A percentile compares a stretch with the other conserved stretches of the same genome.
Conservation (phyloP, 2,797 vertebrate species). For the Oceanodroma leucorhoa region DNA sequence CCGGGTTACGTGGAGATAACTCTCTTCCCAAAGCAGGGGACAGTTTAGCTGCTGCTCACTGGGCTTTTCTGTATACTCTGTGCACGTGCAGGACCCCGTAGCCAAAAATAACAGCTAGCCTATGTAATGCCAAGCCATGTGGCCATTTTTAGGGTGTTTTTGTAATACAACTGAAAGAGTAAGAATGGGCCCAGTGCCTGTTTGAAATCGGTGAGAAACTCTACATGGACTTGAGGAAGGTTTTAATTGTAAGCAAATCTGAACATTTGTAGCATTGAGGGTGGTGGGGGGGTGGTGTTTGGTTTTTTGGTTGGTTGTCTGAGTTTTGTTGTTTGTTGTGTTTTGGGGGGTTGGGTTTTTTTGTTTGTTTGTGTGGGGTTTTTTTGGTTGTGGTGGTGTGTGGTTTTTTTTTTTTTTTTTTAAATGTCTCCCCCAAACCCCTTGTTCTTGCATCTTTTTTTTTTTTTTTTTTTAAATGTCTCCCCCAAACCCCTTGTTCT, state of each 20-base stretch:
- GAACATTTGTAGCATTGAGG: background rate
- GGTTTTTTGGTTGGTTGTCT: background rate
- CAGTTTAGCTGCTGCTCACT: background rate
- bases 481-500: background rate
- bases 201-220: background rate
- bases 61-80: background rate
- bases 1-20: fast-evolving
- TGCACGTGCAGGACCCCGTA: fast-evolving
- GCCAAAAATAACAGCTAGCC: background rate
- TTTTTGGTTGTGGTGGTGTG: background rate
- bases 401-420: too few species aligned
- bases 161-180: background rate
- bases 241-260: background rate
- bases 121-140: fast-evolving
- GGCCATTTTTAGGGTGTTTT: background rate
- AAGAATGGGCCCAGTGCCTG: background rate
- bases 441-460: background rate
- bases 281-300: background rate
- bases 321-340: background rate
- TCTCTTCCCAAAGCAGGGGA: background rate
- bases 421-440: background rate
- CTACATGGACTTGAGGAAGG: background rate
- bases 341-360: background rate
- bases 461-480: background rate
- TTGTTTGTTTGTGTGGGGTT: background rate